Evolutionary conservation across 2,888 invertebrate genomes (phyloP), one percentile per base, ranked within the genome.

Genomic region (Glyphotaelius pellucidus): DNA sequence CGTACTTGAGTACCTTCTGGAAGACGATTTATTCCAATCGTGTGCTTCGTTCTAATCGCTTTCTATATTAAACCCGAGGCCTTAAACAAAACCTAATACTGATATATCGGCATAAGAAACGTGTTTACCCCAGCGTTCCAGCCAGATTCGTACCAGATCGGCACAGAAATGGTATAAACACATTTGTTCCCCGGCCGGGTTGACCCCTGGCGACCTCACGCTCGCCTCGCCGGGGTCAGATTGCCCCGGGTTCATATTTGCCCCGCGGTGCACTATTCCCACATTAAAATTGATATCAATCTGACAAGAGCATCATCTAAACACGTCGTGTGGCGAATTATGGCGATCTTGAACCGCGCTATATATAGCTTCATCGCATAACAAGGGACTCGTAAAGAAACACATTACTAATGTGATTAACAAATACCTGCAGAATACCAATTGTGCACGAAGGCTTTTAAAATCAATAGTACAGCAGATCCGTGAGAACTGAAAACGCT

Each of bases 141-240:
- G 25, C 25, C 15, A 31, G 38, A 35, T 84, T 38, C 38, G 35
- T 84, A 35, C 35, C 38, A 38, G 84, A 84, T 84, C 84, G 84
- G 32, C 35, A 84, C 38, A 38, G 38, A 84, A 84, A 84, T 84
- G 84, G 84, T 38, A 84, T 38, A 84, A 81, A 84, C 35, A 35
- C 84, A 84, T 84, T 38, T 42, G 86, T 42, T 42, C 52, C 87
- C 31, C 31, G 87, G 87, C 30, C 31, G 47, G 30, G 47, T n/a
- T 52, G 87, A 52, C 42, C 86, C 86, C 86, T 19, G 30, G 19
- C 19, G 87, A 87, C 87, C 87, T 87, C 87, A 87, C 87, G 87
- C 52, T n/a, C 86, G 47, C 30, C 87, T 19, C 30, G 84, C n/a
- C 84, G 84, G 35, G 84, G 84, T 84, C 84, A 81, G 31, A 25